phyloP scores from a whole-genome alignment of 2,113 vertebrate genomes.

The Aptenodytes forsteri region DNA sequence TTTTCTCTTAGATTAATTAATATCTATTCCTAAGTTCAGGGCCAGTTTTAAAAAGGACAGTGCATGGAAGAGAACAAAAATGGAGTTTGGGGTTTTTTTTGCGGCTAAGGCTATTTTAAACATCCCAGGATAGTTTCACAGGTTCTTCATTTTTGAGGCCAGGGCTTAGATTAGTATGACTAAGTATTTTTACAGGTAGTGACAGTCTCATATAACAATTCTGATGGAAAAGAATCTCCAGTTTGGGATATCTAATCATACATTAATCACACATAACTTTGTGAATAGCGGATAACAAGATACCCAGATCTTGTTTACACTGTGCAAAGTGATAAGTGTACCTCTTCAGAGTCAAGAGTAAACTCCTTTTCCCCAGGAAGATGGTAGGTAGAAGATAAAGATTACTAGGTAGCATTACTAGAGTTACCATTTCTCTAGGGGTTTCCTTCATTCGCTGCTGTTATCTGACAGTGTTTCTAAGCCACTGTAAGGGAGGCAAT shows the following conservation, averaged over 20 bases:
- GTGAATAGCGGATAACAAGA: neutral
- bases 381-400: neutral
- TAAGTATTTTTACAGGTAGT: neutral
- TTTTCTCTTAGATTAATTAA: neutral
- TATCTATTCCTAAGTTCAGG: neutral
- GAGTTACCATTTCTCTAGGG: neutral
- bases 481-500: neutral
- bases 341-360: neutral
- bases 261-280: neutral
- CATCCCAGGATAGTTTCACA: neutral
- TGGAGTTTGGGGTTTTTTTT: neutral
- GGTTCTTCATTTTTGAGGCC: neutral
- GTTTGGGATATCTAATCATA: neutral
- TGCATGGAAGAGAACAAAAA: neutral
- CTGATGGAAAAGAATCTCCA: neutral
- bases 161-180: neutral
- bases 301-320: neutral
- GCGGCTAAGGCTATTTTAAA: neutral
- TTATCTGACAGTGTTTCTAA: neutral
- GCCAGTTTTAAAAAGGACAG: neutral
- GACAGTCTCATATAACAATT: neutral
- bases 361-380: neutral
- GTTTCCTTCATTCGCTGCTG: neutral
- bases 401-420: neutral
- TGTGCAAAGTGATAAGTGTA: neutral